Conservation (phyloP, 1,140 invertebrate species). For the Drosophila truncata region DNA sequence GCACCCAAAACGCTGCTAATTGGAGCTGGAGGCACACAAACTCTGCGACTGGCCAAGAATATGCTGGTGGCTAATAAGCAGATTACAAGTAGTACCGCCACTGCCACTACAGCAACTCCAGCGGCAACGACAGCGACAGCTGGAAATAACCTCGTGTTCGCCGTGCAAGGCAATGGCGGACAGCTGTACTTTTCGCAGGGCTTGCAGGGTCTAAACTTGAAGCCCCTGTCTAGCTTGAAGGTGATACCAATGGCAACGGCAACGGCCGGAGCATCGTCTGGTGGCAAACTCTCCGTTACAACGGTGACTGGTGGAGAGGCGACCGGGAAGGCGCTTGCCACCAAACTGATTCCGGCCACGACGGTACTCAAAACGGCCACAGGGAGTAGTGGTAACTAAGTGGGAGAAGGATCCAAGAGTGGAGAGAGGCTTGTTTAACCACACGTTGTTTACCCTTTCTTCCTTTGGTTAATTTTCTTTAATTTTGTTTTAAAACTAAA, state of each 20-base stretch:
- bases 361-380: slow-evolving; percentile 66
- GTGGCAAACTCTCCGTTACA: slow-evolving; percentile 54
- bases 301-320: slow-evolving; percentile 19
- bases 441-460: background rate
- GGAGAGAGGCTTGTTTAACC: slow-evolving; percentile 60
- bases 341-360: slow-evolving; percentile 58
- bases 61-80: slow-evolving; percentile 55
- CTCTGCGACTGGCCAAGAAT: slow-evolving; percentile 73
- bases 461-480: background rate
- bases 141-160: slow-evolving; percentile 87
- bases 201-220: slow-evolving; percentile 88
- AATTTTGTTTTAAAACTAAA: slow-evolving; percentile 2
- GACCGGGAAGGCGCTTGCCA: slow-evolving; percentile 45
- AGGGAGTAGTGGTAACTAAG: slow-evolving; percentile 62
- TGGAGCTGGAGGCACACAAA: slow-evolving; percentile 62
- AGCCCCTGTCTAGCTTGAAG: slow-evolving; percentile 89
- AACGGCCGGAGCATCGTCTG: slow-evolving; percentile 6
- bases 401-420: no score
- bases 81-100: slow-evolving; percentile 26
- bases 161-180: slow-evolving; percentile 87
- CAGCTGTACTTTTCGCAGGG: slow-evolving; percentile 87
- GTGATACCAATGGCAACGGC: slow-evolving; percentile 86
- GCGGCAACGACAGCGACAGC: slow-evolving; percentile 22
- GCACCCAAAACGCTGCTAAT: slow-evolving; percentile 73
- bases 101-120: slow-evolving; percentile 17